phyloP scores from a whole-genome alignment of 2,888 invertebrate genomes.

The Hypselothyrea guttata region DNA sequence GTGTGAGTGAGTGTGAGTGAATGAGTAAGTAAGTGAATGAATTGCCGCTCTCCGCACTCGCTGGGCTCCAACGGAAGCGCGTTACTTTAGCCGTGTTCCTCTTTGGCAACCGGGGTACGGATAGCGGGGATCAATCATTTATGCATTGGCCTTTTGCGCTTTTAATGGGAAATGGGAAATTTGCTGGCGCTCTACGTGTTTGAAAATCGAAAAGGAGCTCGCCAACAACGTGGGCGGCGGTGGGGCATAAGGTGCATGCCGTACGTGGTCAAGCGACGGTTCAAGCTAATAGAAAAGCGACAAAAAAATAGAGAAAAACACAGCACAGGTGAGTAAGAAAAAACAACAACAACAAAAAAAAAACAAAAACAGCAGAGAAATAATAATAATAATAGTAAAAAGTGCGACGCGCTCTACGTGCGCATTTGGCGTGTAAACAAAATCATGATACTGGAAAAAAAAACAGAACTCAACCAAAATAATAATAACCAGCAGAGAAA shows the following conservation, averaged over 20 bases:
- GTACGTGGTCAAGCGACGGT: slow-evolving; percentile 70
- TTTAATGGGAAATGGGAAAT: slow-evolving; percentile 67
- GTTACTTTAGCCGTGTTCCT: slow-evolving; percentile 25
- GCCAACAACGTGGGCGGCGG: slow-evolving; percentile 3
- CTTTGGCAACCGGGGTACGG: slow-evolving; percentile 2
- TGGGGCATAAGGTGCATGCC: slow-evolving; percentile 39
- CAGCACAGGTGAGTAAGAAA: slow-evolving; percentile 34
- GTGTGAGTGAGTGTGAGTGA: slow-evolving; percentile 30
- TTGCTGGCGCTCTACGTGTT: slow-evolving; percentile 71
- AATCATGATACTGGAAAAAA: slow-evolving; percentile 61
- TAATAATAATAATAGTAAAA: slow-evolving; percentile 72
- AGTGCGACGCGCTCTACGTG: slow-evolving; percentile 66
- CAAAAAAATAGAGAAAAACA: slow-evolving; percentile 12
- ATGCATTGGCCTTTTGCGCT: slow-evolving; percentile 72
- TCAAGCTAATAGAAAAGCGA: slow-evolving; percentile 68
- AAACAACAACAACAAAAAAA: slow-evolving; percentile 4
- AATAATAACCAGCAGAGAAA: slow-evolving; percentile 46
- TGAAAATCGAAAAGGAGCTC: slow-evolving; percentile 55
- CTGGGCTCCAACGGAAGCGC: slow-evolving; percentile 34
- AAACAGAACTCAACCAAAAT: slow-evolving; percentile 23
- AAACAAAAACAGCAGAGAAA: slow-evolving; percentile 20
- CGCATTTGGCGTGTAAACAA: slow-evolving; percentile 76
- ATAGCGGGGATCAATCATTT: slow-evolving; percentile 61
- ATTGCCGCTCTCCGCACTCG: slow-evolving; percentile 20
- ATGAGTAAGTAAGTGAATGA: slow-evolving; percentile 53